Conservation (phyloP, 2,113 vertebrate genomes). For the Lampris megalopsis region DNA sequence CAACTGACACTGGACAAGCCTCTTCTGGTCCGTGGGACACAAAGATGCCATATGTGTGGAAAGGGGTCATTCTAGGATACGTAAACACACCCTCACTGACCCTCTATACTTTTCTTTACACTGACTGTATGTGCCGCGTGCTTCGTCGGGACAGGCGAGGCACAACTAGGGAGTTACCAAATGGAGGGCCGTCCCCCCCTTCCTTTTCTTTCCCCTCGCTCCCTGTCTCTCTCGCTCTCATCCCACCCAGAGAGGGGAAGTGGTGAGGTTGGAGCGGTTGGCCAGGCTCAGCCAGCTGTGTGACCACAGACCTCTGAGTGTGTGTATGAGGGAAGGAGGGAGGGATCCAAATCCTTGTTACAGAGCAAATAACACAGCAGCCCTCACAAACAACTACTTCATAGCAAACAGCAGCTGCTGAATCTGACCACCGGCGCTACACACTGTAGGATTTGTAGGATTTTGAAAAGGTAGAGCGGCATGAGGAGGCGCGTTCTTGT, state of each 20-base stretch:
- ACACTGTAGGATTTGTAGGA: conserved; percentile 56
- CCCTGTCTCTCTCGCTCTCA: conserved; percentile 58
- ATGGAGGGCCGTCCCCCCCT: conserved; percentile 54
- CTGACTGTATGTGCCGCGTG: conserved; percentile 60
- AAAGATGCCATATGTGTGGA: conserved; percentile 62
- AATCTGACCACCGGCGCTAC: conserved; percentile 35
- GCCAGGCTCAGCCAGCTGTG: conserved; percentile 78
- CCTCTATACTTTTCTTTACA: conserved; percentile 44
- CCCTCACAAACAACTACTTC: conserved; percentile 77
- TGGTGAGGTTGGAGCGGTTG: conserved; percentile 80
- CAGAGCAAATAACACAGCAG: conserved; percentile 71
- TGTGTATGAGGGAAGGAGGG: conserved; percentile 71
- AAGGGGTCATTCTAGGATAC: conserved; percentile 70
- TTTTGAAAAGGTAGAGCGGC: conserved; percentile 21
- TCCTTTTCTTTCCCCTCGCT: conserved; percentile 39
- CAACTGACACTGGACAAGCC: conserved; percentile 46
- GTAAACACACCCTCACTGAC: conserved; percentile 64
- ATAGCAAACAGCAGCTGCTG: conserved; percentile 54
- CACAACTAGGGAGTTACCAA: conserved; percentile 63
- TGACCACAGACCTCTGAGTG: conserved; percentile 78
- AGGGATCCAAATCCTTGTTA: conserved; percentile 76
- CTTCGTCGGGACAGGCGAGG: conserved; percentile 59
- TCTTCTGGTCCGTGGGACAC: conserved; percentile 43
- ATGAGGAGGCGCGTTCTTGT: conserved; percentile 19
- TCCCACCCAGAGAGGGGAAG: conserved; percentile 83